Percentiles rank a stretch among this genome's conserved stretches.
These are phyloP conservation scores for Latrodectus hesperus DNA, from an alignment of 2,888 invertebrate species.

Conservation along the genomic window DNA sequence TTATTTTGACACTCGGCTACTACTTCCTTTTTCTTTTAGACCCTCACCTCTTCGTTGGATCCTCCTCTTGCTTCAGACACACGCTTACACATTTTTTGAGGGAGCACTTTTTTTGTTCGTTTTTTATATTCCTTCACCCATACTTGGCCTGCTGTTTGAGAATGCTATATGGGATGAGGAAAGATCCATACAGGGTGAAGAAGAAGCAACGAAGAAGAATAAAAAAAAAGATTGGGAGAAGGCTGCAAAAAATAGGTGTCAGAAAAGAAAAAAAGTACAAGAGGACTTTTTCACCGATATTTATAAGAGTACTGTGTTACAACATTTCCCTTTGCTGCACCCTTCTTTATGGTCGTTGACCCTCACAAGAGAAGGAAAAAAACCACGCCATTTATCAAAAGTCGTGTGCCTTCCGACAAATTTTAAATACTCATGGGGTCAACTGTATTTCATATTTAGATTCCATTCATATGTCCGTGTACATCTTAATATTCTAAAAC, in stretches of 20 bases:
- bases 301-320: conserved; percentile 44
- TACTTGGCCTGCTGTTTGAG: conserved; percentile 21
- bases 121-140: conserved; percentile 22
- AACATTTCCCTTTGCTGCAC: conserved; percentile 39
- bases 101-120: conserved; percentile 21
- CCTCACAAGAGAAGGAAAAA: conserved; percentile 6
- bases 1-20: neutral
- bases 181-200: neutral
- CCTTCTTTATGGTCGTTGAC: conserved; percentile 58
- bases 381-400: conserved; percentile 39
- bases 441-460: no score
- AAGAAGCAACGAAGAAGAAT: conserved; percentile 1
- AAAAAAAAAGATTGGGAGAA: conserved; percentile 13
- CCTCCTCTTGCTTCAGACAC: conserved; percentile 1
- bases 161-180: conserved; percentile 45
- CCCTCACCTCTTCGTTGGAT: neutral
- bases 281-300: conserved; percentile 51
- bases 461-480: no score
- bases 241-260: conserved; percentile 46
- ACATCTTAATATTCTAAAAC: no score
- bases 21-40: conserved; percentile 3
- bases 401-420: conserved; percentile 53
- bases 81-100: conserved; percentile 12
- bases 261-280: conserved; percentile 54
- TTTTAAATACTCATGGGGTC: conserved; percentile 11